These are phyloP conservation scores for Leptocoma aspasia DNA, from an alignment of 2,113 vertebrate species.

Conservation along the genomic window DNA sequence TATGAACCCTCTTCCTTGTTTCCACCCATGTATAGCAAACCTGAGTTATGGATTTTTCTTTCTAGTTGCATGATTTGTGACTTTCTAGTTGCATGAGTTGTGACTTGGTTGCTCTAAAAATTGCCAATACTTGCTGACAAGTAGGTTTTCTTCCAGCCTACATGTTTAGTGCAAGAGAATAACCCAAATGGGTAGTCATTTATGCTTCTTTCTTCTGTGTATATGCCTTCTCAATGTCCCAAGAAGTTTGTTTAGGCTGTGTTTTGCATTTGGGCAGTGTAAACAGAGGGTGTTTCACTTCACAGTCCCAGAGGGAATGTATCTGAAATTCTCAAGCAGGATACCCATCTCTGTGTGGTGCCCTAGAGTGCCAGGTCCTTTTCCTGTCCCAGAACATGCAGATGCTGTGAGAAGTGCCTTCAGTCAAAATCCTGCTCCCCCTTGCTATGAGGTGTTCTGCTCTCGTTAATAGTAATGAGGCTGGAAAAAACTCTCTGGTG, in stretches of 20 bases:
- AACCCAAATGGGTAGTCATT: not conserved
- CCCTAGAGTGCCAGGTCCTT: not conserved
- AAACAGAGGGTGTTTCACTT: not conserved
- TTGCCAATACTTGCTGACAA: not conserved
- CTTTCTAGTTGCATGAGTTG: not conserved
- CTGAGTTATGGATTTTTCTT: not conserved
- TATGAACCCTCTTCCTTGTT: not conserved
- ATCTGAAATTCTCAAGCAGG: not conserved
- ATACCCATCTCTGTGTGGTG: not conserved
- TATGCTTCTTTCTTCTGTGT: not conserved
- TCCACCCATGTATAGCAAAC: not conserved
- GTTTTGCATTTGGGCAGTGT: not conserved
- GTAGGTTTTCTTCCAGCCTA: not conserved
- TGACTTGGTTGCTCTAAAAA: not conserved
- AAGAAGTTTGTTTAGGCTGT: not conserved
- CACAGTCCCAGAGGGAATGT: rapidly evolving
- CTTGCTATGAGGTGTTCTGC: not conserved
- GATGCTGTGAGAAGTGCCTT: not conserved
- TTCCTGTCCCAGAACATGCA: not conserved
- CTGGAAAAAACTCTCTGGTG: not conserved
- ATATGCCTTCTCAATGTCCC: not conserved
- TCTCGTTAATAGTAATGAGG: not conserved
- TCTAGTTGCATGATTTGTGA: not conserved
- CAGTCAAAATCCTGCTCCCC: not conserved
- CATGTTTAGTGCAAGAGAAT: not conserved